Percentiles rank a stretch among this genome's conserved stretches.
Evolutionary conservation across 2,888 invertebrate species (phyloP).

Genomic region (Aspidiotus rigidus): DNA sequence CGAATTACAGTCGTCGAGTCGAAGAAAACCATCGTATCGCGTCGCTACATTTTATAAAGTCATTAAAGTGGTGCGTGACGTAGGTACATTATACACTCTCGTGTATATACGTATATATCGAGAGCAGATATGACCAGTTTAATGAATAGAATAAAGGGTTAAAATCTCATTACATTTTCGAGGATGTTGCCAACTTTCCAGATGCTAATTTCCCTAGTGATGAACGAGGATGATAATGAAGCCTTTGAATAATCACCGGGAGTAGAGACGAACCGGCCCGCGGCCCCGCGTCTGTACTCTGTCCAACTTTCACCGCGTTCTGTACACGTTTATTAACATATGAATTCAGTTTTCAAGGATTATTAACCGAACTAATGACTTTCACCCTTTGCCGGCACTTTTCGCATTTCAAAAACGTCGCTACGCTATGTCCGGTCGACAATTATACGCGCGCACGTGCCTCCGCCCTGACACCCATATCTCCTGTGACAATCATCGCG

Average conservation of each 20-base stretch:
- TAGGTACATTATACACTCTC: not conserved
- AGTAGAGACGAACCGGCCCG: not conserved
- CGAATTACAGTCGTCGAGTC: not conserved
- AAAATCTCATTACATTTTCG: constrained; percentile 32
- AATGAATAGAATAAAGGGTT: constrained; percentile 26
- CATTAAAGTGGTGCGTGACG: constrained; percentile 27
- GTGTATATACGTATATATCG: not conserved
- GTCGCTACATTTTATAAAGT: constrained; percentile 26
- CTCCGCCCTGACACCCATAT: not conserved
- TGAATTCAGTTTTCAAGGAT: constrained; percentile 33
- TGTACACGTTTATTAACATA: constrained; percentile 28
- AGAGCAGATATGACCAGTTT: constrained; percentile 31
- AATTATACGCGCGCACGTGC: constrained; percentile 23
- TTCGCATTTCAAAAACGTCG: constrained; percentile 28
- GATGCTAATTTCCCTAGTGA: constrained; percentile 32
- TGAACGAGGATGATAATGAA: constrained; percentile 30
- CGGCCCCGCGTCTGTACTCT: not conserved
- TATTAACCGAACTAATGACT: constrained; percentile 31
- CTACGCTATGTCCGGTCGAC: constrained; percentile 8
- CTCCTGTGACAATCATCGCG: constrained; percentile 19
- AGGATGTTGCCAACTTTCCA: constrained; percentile 26
- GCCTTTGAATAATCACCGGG: constrained; percentile 30
- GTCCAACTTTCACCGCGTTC: constrained; percentile 21
- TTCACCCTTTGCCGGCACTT: constrained; percentile 26
- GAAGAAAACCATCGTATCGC: not conserved